Evolutionary conservation across 2,797 vertebrate species (phyloP).

Genomic region (Cuculus canorus): DNA sequence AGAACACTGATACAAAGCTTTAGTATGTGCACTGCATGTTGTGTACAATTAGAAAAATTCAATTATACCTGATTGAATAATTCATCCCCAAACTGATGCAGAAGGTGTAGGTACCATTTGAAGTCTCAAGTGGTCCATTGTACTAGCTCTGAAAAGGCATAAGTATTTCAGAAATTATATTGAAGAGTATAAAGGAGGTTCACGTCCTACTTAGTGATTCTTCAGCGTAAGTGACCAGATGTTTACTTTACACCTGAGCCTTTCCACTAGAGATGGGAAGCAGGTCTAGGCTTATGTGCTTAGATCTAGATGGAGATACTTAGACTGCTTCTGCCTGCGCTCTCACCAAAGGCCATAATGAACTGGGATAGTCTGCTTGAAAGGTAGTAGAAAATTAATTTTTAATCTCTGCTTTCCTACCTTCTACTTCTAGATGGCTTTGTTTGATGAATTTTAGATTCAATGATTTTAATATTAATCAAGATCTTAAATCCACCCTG

Average conservation of each 20-base stretch:
- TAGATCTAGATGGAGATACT: neutral
- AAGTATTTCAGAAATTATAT: neutral
- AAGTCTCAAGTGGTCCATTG: neutral
- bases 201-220: neutral
- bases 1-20: neutral
- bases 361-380: neutral
- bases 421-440: neutral
- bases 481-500: neutral
- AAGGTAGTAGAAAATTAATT: neutral
- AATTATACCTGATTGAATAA: neutral
- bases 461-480: neutral
- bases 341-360: neutral
- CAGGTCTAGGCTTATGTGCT: neutral
- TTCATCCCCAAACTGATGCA: neutral
- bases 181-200: neutral
- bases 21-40: neutral
- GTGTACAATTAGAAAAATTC: neutral
- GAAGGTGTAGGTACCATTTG: neutral
- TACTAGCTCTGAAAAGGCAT: neutral
- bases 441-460: neutral
- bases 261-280: neutral
- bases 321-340: rapidly evolving
- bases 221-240: neutral
- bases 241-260: neutral
- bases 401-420: neutral